phyloP scores from a whole-genome alignment of 2,113 vertebrate genomes.

The Jaculus jaculus region DNA sequence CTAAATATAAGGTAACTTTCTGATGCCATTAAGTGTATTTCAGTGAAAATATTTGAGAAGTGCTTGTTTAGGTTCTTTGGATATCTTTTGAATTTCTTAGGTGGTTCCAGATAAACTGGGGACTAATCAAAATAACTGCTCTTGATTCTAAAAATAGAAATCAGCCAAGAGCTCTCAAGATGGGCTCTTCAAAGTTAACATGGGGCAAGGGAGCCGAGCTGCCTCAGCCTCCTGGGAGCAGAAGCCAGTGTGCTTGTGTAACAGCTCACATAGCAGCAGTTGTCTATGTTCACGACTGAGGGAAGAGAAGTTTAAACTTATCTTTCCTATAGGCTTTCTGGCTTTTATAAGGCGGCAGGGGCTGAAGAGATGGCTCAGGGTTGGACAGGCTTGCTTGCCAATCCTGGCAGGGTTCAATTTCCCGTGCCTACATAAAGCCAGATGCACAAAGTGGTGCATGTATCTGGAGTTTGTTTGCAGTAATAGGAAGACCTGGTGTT shows the following conservation, averaged over 20 bases:
- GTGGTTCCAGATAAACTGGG: slow-evolving; percentile 61
- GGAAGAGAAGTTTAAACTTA: slow-evolving; percentile 10
- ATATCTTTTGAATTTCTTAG: slow-evolving; percentile 54
- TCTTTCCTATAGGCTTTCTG: neutral
- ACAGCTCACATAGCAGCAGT: neutral
- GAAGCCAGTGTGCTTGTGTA: neutral
- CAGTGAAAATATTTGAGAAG: slow-evolving; percentile 56
- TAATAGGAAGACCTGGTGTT: too few species aligned
- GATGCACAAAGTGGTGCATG: too few species aligned
- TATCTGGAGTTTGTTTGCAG: too few species aligned
- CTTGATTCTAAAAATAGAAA: slow-evolving; percentile 66
- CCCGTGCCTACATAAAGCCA: too few species aligned
- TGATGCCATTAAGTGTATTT: neutral
- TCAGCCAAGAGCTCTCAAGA: slow-evolving; percentile 34
- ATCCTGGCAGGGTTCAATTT: too few species aligned
- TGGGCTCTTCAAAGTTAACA: slow-evolving; percentile 31
- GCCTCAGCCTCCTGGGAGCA: neutral
- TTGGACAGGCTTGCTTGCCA: too few species aligned
- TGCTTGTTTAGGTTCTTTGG: slow-evolving; percentile 48
- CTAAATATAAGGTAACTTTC: slow-evolving; percentile 35
- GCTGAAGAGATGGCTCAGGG: too few species aligned
- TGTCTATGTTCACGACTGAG: neutral
- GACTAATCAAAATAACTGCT: slow-evolving; percentile 69
- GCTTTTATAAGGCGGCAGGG: neutral
- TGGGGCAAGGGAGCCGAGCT: neutral